Percentiles rank a stretch among this genome's conserved stretches.
These are phyloP conservation scores for Helicorthomorpha holstii DNA, from an alignment of 1,140 invertebrate species.

Conservation along the genomic window DNA sequence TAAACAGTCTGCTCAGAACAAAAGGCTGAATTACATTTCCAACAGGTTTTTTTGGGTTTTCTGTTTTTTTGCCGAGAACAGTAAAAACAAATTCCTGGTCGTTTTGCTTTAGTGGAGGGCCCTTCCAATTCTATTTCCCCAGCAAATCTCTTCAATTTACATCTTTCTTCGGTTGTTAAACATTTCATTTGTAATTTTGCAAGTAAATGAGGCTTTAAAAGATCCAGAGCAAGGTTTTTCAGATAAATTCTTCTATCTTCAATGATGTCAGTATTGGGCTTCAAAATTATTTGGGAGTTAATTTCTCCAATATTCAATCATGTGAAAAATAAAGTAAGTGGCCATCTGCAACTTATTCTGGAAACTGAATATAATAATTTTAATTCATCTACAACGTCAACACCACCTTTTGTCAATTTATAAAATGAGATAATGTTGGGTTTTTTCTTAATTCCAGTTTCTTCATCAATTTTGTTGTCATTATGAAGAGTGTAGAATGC, in stretches of 20 bases:
- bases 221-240: not conserved
- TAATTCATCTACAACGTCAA: slow-evolving; percentile 28
- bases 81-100: not conserved
- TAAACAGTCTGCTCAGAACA: not conserved
- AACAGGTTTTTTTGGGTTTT: not conserved
- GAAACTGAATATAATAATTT: slow-evolving; percentile 18
- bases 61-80: not conserved
- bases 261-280: not conserved
- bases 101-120: not conserved
- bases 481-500: slow-evolving; percentile 16
- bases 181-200: not conserved
- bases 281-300: slow-evolving; percentile 7
- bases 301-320: slow-evolving; percentile 11
- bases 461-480: too few species aligned
- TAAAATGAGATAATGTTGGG: slow-evolving; percentile 27
- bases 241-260: not conserved
- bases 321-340: slow-evolving; percentile 16
- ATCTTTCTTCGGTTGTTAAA: not conserved
- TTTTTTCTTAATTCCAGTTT: too few species aligned
- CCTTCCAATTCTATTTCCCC: not conserved
- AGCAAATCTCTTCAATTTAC: not conserved
- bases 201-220: not conserved
- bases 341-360: slow-evolving; percentile 23
- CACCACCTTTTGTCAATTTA: slow-evolving; percentile 25
- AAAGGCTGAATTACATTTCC: not conserved